A percentile compares a stretch with the other conserved stretches of the same genome.
Evolutionary conservation across 2,888 invertebrate genomes (phyloP).

Genomic region (Caenorhabditis angaria): DNA sequence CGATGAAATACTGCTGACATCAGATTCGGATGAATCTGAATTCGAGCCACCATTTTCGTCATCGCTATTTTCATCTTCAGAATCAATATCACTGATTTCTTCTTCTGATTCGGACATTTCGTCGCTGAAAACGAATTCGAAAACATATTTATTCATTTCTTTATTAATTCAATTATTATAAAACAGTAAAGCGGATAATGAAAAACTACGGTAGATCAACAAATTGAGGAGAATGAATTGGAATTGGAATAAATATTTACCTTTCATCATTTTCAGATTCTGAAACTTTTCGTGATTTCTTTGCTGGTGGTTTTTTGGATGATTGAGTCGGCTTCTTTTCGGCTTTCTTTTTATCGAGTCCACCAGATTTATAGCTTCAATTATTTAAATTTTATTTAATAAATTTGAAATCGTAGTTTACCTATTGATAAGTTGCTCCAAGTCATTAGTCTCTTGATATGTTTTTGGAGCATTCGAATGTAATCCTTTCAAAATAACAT

Average conservation of each 20-base stretch:
- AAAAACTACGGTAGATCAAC: slow-evolving; percentile 3
- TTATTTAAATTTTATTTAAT: background rate
- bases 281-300: slow-evolving; percentile 16
- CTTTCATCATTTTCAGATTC: slow-evolving; percentile 35
- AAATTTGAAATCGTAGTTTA: slow-evolving; percentile 37
- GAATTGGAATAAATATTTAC: slow-evolving; percentile 12
- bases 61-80: slow-evolving; percentile 25
- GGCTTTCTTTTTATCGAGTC: slow-evolving; percentile 70
- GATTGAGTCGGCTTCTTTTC: slow-evolving; percentile 55
- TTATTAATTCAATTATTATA: slow-evolving; percentile 7
- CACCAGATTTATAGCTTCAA: slow-evolving; percentile 49
- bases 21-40: slow-evolving; percentile 32
- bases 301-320: slow-evolving; percentile 10
- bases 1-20: slow-evolving; percentile 15
- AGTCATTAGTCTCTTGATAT: slow-evolving; percentile 74
- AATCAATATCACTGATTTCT: slow-evolving; percentile 14
- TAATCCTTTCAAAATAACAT: slow-evolving; percentile 81
- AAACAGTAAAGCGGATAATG: background rate
- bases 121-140: slow-evolving; percentile 19
- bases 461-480: slow-evolving; percentile 87
- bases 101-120: slow-evolving; percentile 30
- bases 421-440: slow-evolving; percentile 44
- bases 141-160: background rate
- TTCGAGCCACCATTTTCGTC: background rate
- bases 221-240: background rate